Conservation (phyloP, 2,888 invertebrate species). For the Prosapia bicincta region DNA sequence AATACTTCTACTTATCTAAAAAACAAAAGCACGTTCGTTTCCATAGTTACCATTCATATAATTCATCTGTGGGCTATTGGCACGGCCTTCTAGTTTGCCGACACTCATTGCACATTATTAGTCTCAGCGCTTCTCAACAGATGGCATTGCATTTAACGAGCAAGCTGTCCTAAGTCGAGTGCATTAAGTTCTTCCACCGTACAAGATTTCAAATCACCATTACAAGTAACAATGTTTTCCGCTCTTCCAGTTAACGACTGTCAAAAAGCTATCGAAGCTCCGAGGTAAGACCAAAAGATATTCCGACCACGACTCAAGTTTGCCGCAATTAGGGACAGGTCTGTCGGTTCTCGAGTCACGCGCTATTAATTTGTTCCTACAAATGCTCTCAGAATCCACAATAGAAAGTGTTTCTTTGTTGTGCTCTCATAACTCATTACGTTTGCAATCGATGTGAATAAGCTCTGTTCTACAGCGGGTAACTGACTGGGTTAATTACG, state of each 20-base stretch:
- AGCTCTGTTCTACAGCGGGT: neutral
- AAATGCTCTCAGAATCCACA: neutral
- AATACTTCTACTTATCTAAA: no score
- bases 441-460: neutral
- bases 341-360: neutral
- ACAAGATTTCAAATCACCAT: neutral
- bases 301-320: neutral
- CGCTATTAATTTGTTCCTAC: neutral
- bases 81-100: neutral
- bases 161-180: neutral
- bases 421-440: neutral
- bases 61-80: no score
- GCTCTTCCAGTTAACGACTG: neutral
- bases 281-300: neutral
- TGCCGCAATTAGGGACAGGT: neutral
- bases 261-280: neutral
- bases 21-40: no score
- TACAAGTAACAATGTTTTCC: neutral
- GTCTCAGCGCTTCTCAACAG: neutral
- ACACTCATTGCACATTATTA: neutral
- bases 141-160: neutral
- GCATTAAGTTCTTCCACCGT: neutral
- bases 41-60: no score
- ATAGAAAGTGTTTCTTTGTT: neutral
- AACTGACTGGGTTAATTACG: neutral